Percentiles rank a stretch among this genome's conserved stretches.
Evolutionary conservation across 2,113 vertebrate species (phyloP).

Genomic region (Perognathus longimembris): DNA sequence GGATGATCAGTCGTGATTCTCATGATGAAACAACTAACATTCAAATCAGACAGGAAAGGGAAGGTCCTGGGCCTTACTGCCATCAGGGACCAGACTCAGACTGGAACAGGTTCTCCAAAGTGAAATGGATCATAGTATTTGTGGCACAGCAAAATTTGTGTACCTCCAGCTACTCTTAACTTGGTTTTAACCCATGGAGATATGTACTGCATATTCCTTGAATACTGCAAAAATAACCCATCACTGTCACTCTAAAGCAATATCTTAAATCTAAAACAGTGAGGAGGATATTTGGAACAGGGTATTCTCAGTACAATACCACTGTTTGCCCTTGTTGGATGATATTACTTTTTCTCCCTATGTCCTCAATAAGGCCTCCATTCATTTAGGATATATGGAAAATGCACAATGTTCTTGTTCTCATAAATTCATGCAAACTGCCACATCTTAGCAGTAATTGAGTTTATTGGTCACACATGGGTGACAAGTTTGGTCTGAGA

Average conservation of each 20-base stretch:
- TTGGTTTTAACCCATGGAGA: not conserved
- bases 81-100: not conserved
- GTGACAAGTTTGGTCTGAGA: not conserved
- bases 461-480: not conserved
- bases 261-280: not conserved
- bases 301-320: not conserved
- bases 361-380: not conserved
- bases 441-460: accelerated
- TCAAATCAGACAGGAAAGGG: not conserved
- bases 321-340: not conserved
- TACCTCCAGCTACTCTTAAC: not conserved
- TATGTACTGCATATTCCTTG: not conserved
- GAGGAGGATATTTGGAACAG: not conserved
- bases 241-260: not conserved
- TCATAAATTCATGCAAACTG: not conserved
- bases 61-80: not conserved
- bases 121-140: not conserved
- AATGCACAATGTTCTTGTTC: not conserved
- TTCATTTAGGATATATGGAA: not conserved
- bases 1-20: not conserved
- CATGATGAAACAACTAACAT: not conserved
- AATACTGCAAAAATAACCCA: not conserved
- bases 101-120: not conserved
- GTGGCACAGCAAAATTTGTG: not conserved
- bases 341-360: not conserved